These are phyloP conservation scores for Cistogaster globosa DNA, from an alignment of 2,888 invertebrate genomes.

Conservation along the genomic window DNA sequence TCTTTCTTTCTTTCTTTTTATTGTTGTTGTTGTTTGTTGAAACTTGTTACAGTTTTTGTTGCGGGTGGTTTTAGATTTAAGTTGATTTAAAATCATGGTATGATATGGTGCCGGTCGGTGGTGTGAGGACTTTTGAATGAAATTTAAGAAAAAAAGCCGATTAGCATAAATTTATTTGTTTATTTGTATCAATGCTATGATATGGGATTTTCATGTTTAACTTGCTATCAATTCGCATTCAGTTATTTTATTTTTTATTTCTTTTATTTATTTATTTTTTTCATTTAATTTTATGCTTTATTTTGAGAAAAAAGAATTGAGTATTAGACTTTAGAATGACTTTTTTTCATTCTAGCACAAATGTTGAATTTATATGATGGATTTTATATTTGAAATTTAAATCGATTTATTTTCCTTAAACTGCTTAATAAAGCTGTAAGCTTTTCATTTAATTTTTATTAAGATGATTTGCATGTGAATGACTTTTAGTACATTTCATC, in stretches of 20 bases:
- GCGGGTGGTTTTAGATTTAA: constrained; percentile 22
- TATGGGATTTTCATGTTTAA: constrained; percentile 73
- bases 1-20: background rate
- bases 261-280: constrained; percentile 25
- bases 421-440: constrained; percentile 16
- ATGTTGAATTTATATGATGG: constrained; percentile 7
- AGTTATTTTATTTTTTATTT: constrained; percentile 50
- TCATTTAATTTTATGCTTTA: constrained; percentile 34
- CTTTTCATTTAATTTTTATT: constrained; percentile 3
- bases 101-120: background rate
- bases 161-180: constrained; percentile 73
- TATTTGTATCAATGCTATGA: constrained; percentile 65
- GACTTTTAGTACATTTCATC: background rate
- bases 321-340: constrained; percentile 25
- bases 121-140: constrained; percentile 17
- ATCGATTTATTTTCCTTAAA: constrained; percentile 16
- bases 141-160: constrained; percentile 69
- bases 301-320: background rate
- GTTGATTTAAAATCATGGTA: background rate
- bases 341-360: background rate
- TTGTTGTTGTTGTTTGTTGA: no score
- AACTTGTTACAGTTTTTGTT: constrained; percentile 16
- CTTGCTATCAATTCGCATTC: constrained; percentile 64
- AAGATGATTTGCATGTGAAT: constrained; percentile 8
- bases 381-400: constrained; percentile 25